These are phyloP conservation scores for Lethenteron reissneri DNA, from an alignment of 2,113 vertebrate species.

Conservation along the genomic window DNA sequence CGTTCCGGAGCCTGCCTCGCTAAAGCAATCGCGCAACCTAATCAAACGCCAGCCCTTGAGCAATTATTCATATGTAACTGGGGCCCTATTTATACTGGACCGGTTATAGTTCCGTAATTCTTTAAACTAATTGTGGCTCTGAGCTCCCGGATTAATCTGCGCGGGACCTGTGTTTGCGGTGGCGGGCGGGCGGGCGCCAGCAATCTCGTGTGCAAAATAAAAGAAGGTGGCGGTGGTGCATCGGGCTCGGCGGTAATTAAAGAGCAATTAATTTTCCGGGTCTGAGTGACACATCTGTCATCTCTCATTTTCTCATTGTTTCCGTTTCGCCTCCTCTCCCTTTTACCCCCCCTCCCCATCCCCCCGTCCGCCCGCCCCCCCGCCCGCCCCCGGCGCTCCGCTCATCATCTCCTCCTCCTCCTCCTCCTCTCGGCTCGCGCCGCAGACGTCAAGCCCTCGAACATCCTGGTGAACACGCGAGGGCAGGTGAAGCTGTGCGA, in stretches of 20 bases:
- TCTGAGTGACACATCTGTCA: background rate
- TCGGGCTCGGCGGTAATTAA: background rate
- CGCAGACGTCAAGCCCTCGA: conserved; percentile 89
- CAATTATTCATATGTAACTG: too few species aligned
- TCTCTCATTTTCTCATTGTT: background rate
- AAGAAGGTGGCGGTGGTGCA: too few species aligned
- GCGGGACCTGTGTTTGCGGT: too few species aligned
- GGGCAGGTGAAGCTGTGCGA: conserved; percentile 97
- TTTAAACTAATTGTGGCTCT: too few species aligned
- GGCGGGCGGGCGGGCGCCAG: too few species aligned
- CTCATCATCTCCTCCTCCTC: background rate
- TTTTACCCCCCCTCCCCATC: background rate
- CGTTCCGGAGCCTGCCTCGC: too few species aligned
- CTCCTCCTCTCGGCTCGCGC: background rate
- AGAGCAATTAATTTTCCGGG: conserved; percentile 4
- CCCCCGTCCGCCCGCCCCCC: background rate
- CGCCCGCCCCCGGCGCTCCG: background rate
- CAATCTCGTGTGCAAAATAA: too few species aligned
- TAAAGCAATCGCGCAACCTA: too few species aligned
- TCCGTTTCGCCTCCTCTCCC: background rate
- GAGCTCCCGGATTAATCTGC: too few species aligned
- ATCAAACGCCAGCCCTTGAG: too few species aligned
- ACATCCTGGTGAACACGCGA: conserved; percentile 87
- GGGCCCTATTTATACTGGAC: too few species aligned
- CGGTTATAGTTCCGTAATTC: too few species aligned